Evolutionary conservation across 2,113 vertebrate genomes (phyloP).

Genomic region (Platichthys stellatus): DNA sequence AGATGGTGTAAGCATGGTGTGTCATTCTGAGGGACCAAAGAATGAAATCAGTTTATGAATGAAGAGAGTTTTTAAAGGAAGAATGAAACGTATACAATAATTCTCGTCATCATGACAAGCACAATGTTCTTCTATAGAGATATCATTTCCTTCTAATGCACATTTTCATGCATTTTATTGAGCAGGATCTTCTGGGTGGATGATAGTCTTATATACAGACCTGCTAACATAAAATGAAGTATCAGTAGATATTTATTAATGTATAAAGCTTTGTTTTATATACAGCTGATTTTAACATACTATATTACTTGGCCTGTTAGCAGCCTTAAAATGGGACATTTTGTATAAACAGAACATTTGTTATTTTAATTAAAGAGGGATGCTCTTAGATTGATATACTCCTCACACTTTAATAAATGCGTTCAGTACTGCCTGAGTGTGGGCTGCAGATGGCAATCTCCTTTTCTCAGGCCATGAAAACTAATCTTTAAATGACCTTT

Average conservation of each 20-base stretch:
- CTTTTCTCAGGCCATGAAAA: background rate
- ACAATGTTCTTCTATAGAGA: background rate
- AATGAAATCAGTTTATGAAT: constrained; percentile 28
- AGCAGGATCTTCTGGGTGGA: background rate
- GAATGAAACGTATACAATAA: background rate
- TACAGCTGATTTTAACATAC: background rate
- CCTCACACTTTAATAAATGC: background rate
- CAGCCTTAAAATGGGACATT: background rate
- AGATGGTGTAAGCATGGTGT: background rate
- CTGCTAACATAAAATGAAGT: too few species aligned
- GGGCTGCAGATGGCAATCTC: background rate
- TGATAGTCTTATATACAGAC: background rate
- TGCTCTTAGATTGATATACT: background rate
- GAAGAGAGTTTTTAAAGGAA: background rate
- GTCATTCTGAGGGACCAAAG: constrained; percentile 12
- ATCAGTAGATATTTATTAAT: background rate
- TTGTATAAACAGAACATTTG: background rate
- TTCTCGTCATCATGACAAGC: background rate
- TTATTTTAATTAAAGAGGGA: background rate
- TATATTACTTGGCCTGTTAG: too few species aligned
- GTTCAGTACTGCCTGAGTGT: background rate
- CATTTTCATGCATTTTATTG: background rate
- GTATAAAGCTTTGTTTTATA: background rate
- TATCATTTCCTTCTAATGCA: background rate
- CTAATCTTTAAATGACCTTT: background rate